Percentiles rank a stretch among this genome's conserved stretches.
These are phyloP conservation scores for Crepidodera aurea DNA, from an alignment of 2,888 invertebrate species.

Conservation along the genomic window DNA sequence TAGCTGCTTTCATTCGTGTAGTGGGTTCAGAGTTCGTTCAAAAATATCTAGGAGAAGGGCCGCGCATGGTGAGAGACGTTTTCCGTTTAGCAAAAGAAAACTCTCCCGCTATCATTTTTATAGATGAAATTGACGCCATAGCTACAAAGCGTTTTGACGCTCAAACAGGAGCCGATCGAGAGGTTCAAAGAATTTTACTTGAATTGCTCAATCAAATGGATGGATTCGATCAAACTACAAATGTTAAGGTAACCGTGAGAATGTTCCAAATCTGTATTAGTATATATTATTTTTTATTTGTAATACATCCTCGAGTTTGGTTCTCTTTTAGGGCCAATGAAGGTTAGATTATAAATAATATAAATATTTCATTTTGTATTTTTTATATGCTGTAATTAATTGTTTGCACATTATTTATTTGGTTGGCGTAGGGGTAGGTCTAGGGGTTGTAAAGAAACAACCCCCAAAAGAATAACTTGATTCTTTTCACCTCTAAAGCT, in stretches of 20 bases:
- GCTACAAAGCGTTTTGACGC: constrained; percentile 99
- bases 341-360: too few species aligned
- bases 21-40: constrained; percentile 99
- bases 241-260: constrained; percentile 96
- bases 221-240: constrained; percentile 99
- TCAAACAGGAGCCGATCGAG: constrained; percentile 97
- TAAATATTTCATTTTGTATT: too few species aligned
- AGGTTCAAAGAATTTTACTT: constrained; percentile 96
- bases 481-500: too few species aligned
- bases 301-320: too few species aligned
- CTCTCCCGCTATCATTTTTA: constrained; percentile 99
- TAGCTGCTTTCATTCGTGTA: constrained; percentile 96
- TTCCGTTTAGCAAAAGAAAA: constrained; percentile 99
- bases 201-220: constrained; percentile 99
- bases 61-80: constrained; percentile 99
- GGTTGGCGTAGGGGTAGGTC: too few species aligned
- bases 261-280: too few species aligned
- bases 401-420: too few species aligned
- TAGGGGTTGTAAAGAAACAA: too few species aligned
- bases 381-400: too few species aligned
- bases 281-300: too few species aligned
- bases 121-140: constrained; percentile 99
- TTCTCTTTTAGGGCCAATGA: too few species aligned
- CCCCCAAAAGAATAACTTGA: too few species aligned
- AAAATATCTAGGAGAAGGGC: constrained; percentile 98